These are phyloP conservation scores for Poecilia gillii DNA, from an alignment of 2,797 vertebrate species.

Conservation along the genomic window DNA sequence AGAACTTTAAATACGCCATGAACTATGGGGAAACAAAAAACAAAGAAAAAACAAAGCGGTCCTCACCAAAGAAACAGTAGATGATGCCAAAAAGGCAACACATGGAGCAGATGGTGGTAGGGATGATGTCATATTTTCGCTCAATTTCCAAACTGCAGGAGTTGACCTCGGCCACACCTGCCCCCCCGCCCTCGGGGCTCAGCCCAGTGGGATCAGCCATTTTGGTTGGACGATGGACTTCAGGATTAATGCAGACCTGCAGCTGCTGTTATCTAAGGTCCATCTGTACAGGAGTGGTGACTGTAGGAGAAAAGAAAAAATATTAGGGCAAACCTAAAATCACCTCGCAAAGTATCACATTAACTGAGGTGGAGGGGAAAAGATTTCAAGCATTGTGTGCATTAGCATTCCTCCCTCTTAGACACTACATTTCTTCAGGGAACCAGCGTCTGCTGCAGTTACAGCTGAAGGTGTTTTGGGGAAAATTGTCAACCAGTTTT, in stretches of 20 bases:
- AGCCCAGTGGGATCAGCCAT: conserved; percentile 78
- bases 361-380: not conserved
- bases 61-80: conserved; percentile 92
- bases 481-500: not conserved
- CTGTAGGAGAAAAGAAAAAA: conserved; percentile 48
- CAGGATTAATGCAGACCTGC: conserved; percentile 23
- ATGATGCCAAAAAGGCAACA: conserved; percentile 90
- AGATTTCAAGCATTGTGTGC: not conserved
- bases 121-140: conserved; percentile 83
- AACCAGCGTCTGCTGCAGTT: not conserved
- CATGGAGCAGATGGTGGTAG: conserved; percentile 87
- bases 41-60: not conserved
- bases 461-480: not conserved
- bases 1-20: not conserved
- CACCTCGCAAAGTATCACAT: not conserved
- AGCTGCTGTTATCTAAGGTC: conserved; percentile 65
- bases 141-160: conserved; percentile 82
- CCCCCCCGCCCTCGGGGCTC: conserved; percentile 74
- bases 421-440: not conserved
- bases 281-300: conserved; percentile 59
- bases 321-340: not conserved
- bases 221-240: conserved; percentile 37
- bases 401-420: not conserved
- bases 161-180: conserved; percentile 66
- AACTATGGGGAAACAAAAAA: not conserved